Base-by-base conservation (phyloP, 1,140 invertebrate genomes). In the Scaptomyza pallida region DNA sequence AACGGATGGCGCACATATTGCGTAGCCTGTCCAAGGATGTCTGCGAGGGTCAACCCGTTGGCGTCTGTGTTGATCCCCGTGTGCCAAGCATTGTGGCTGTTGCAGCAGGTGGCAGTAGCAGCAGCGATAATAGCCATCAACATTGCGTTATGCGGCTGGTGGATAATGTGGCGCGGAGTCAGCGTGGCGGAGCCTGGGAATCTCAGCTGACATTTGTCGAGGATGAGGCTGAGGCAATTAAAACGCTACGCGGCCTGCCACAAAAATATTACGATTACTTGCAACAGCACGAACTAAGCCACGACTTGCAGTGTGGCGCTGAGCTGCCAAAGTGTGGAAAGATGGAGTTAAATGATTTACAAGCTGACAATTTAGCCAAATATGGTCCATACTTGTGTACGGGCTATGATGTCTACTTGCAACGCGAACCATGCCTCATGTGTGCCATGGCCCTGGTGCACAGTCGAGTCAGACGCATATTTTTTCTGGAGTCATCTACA, bases 381-480 rank as follows among this genome's bases (percentile, higher is more conserved):
- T 92, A 91, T 33, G 93, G 93, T 2, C 94, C 95, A 0, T 99
- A 99, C 91, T 92, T 99, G 5, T 98, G 97, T 91, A 98, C 97
- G 0, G 95, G 95, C 8, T 98, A 97, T 92, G 96, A 97, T 92
- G 90, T 96, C 1, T 99, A 98, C 89, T 86, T 97, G 10, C 94
- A 95, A 1, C 93, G 93, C 59, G 98, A 99, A 89, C 98, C 98
- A 0, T 99, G 98, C 92, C 89, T 96, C 2, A 97, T 99, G 94
- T 99, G 98, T 92, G 93, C 97, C 0, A 99, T 99, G 98, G 98
- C 96, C 0, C 91, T 99, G 45, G 93, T 99, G 0, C 98, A 99
- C 92, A 97, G 97, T 21, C 92, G 98, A 73, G 94, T 95, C 0
- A 94, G 94, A 23, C 93, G 96, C 72, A 94, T 99, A 0, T 99